Base-by-base conservation (phyloP, 2,888 invertebrate species). In the Lasioglossum figueresi region DNA sequence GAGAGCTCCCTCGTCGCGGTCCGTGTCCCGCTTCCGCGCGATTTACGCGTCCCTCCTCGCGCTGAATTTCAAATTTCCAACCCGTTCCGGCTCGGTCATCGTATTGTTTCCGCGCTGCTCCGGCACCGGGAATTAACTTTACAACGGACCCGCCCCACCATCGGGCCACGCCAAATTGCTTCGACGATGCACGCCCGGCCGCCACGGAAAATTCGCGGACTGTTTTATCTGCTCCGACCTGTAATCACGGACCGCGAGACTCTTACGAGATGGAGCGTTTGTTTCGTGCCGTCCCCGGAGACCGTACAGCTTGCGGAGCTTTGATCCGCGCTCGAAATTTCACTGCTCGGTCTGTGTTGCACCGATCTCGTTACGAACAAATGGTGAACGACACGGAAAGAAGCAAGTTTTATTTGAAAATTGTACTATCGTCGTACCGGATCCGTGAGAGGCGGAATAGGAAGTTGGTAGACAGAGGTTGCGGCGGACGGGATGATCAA, bases 51-150 rank as follows among this genome's bases (percentile, higher is more conserved):
- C 80, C 85, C 84, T 83, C 27, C 91, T 86, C 91, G 87, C 82
- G 88, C 76, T 88, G 93, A 92, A 93, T 93, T 92, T 91, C 86
- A 90, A 91, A 93, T 93, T 93, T 91, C 86, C 59, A 63, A 90
- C 88, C 85, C 85, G 88, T 89, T 90, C 91, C 90, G 90, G 86
- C 70, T 45, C 76, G 83, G 83, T 78, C 86, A 75, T 81, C 80
- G 70, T 63, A 85, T 84, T 85, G 84, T 85, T 27, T 45, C 43
- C 52, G 23, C n/a, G 82, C 70, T 66, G 37, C 52, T 19, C 48
- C 19, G 3, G 5, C n/a, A 12, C 27, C n/a, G 72, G 3, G 72
- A 82, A 72, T 83, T 82, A 82, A 83, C 66, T 82, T 72, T 63
- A 63, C 59, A 63, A 63, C 59, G 59, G 27, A 27, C 31, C 14